Evolutionary conservation across 2,797 vertebrate genomes (phyloP).

Genomic region (Paedocypris micromegethes): DNA sequence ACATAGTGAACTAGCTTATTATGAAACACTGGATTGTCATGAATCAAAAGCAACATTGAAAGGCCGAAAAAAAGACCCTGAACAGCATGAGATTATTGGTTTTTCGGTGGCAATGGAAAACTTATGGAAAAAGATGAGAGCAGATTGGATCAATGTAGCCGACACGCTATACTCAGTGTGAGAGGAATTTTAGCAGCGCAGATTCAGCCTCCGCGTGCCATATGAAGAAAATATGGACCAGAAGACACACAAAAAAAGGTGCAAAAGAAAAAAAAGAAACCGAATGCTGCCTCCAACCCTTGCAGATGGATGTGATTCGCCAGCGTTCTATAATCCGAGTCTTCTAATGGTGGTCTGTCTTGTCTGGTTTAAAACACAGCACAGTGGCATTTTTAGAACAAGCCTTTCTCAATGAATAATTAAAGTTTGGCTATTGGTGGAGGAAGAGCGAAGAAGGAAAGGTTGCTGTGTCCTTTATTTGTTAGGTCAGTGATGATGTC

Average conservation of each 20-base stretch:
- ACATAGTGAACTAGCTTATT: constrained; percentile 52
- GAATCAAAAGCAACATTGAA: constrained; percentile 51
- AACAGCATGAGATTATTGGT: constrained; percentile 27
- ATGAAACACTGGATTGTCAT: constrained; percentile 46
- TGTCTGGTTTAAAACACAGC: constrained; percentile 52
- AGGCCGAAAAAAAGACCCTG: constrained; percentile 11
- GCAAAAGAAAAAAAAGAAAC: constrained; percentile 30
- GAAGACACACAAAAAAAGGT: constrained; percentile 21
- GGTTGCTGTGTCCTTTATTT: constrained; percentile 60
- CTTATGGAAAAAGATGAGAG: constrained; percentile 24
- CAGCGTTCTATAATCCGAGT: constrained; percentile 37
- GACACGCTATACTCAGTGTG: not conserved
- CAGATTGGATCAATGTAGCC: constrained; percentile 13
- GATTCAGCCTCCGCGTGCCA: constrained; percentile 18
- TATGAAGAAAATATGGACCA: constrained; percentile 33
- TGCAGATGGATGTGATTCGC: constrained; percentile 38
- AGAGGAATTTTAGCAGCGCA: constrained; percentile 15
- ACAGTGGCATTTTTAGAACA: constrained; percentile 47
- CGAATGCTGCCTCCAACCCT: constrained; percentile 48
- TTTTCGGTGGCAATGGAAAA: constrained; percentile 24
- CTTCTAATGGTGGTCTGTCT: constrained; percentile 45
- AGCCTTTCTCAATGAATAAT: constrained; percentile 52
- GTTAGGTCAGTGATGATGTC: constrained; percentile 64
- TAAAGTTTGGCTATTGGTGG: constrained; percentile 50
- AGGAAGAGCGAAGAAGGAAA: constrained; percentile 38